Conservation (phyloP, 2,113 vertebrate genomes). For the Myodes glareolus region DNA sequence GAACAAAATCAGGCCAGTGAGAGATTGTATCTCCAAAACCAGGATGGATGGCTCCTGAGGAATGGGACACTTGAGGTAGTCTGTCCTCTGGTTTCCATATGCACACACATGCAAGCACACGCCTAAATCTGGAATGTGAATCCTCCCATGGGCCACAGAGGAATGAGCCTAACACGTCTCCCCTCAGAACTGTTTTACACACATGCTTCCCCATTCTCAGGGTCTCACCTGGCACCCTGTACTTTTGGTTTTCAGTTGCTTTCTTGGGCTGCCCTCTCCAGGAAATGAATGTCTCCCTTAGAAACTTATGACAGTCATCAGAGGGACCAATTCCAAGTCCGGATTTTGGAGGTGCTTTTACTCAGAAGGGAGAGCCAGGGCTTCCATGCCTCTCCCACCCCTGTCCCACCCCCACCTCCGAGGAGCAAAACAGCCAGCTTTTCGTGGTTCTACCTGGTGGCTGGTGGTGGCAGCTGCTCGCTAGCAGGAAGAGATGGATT, state of each 20-base stretch:
- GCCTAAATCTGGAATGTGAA: not conserved
- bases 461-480: not conserved
- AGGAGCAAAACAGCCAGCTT: not conserved
- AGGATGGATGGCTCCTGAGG: not conserved
- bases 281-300: not conserved
- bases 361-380: not conserved
- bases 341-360: not conserved
- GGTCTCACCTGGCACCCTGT: not conserved
- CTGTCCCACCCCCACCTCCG: accelerated
- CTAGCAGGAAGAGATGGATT: no score
- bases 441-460: not conserved
- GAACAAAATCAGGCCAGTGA: not conserved
- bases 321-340: not conserved
- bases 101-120: not conserved
- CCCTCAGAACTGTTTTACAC: not conserved
- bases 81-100: not conserved
- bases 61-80: not conserved
- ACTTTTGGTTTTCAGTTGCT: not conserved
- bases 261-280: not conserved
- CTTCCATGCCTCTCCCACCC: not conserved
- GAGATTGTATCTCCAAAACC: not conserved
- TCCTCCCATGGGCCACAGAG: not conserved
- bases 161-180: not conserved
- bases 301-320: not conserved
- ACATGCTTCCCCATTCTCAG: not conserved